Conservation (phyloP, 2,113 vertebrate genomes). For the Macrotus californicus region DNA sequence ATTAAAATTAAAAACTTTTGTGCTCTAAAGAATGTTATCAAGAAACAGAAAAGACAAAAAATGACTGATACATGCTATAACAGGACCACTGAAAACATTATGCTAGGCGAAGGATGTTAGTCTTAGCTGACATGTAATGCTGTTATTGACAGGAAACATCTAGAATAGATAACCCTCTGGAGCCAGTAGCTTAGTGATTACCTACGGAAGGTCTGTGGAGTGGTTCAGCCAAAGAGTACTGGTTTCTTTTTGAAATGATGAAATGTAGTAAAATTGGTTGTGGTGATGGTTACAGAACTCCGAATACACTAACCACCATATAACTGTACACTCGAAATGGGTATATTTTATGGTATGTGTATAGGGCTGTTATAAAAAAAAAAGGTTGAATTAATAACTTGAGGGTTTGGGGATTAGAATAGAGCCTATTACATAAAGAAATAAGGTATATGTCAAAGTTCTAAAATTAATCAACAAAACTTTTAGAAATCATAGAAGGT, state of each 20-base stretch:
- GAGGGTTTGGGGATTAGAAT: not conserved
- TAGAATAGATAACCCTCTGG: not conserved
- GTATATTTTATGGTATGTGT: not conserved
- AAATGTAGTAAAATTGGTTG: not conserved
- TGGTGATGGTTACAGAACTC: no score
- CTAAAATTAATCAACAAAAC: slow-evolving; percentile 6
- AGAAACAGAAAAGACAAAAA: not conserved
- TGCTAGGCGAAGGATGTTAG: not conserved
- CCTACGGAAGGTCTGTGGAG: not conserved
- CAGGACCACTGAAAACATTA: not conserved
- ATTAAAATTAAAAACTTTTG: not conserved
- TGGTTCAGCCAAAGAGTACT: not conserved
- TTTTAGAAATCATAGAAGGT: not conserved
- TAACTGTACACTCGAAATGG: not conserved
- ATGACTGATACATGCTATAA: not conserved
- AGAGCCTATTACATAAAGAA: not conserved
- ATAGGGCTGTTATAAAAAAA: not conserved
- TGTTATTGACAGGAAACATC: not conserved
- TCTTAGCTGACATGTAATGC: not conserved
- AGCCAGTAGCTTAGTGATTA: not conserved
- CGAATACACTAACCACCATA: not conserved
- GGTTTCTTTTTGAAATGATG: not conserved
- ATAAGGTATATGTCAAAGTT: not conserved
- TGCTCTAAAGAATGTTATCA: not conserved
- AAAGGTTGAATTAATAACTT: not conserved